A percentile compares a stretch with the other conserved stretches of the same genome.
These are phyloP conservation scores for Etheostoma cragini DNA, from an alignment of 2,113 vertebrate species.

Conservation along the genomic window DNA sequence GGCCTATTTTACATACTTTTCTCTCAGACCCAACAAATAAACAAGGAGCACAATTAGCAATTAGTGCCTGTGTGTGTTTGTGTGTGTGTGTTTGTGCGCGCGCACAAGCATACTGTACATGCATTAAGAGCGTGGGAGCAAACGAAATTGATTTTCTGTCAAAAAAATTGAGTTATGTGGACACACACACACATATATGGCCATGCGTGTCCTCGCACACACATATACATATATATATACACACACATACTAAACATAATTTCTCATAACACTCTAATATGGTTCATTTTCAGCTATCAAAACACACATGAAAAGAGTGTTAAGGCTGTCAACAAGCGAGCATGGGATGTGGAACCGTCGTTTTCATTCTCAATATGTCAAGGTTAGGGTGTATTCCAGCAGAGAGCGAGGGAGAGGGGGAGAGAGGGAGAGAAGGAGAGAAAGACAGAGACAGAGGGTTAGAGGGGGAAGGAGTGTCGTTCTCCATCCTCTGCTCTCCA, in stretches of 20 bases:
- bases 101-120: background rate
- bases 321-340: conserved; percentile 79
- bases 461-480: conserved; percentile 71
- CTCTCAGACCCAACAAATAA: conserved; percentile 66
- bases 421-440: conserved; percentile 28
- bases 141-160: conserved; percentile 53
- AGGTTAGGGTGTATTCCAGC: conserved; percentile 79
- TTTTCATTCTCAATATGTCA: conserved; percentile 81
- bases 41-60: conserved; percentile 65
- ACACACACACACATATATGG: conserved; percentile 14
- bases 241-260: conserved; percentile 48
- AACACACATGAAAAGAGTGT: conserved; percentile 76
- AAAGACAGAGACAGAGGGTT: conserved; percentile 56
- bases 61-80: conserved; percentile 40
- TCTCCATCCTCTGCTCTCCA: conserved; percentile 82
- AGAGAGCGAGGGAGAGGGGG: conserved; percentile 29
- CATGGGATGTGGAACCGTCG: conserved; percentile 73
- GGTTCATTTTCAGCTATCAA: conserved; percentile 74
- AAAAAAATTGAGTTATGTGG: conserved; percentile 26
- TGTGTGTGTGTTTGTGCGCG: conserved; percentile 8
- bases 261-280: conserved; percentile 66
- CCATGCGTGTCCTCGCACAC: conserved; percentile 27
- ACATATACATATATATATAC: background rate
- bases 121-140: conserved; percentile 46
- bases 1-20: conserved; percentile 70